phyloP scores from a whole-genome alignment of 2,113 vertebrate genomes.

The Pogona vitticeps region DNA sequence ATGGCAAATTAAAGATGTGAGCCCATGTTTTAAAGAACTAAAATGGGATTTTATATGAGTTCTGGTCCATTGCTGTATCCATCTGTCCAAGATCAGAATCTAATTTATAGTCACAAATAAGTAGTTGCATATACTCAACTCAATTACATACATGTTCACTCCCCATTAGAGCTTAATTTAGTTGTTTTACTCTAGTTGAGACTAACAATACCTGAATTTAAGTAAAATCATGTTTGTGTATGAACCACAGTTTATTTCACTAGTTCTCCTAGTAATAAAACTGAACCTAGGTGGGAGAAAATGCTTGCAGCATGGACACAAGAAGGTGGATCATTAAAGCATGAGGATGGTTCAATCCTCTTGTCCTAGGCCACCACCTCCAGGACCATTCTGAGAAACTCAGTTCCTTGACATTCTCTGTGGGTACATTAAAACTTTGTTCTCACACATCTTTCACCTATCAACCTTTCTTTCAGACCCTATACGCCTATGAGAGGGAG shows the following conservation, averaged over 20 bases:
- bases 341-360: too few relatives aligned
- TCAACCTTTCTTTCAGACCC: slow-evolving; percentile 72
- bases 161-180: too few relatives aligned
- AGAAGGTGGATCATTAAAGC: too few relatives aligned
- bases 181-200: too few relatives aligned
- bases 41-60: background rate
- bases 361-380: too few relatives aligned
- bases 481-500: slow-evolving; percentile 87
- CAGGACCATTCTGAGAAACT: background rate
- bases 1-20: background rate
- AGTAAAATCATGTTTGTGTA: too few relatives aligned
- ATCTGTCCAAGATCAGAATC: background rate
- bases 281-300: background rate
- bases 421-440: background rate
- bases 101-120: too few relatives aligned
- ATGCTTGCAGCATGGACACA: background rate
- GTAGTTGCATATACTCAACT: too few relatives aligned
- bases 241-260: background rate
- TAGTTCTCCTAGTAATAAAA: background rate
- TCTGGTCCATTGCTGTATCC: background rate
- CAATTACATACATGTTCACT: too few relatives aligned
- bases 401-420: background rate
- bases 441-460: slow-evolving; percentile 23
- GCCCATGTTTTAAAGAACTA: background rate
- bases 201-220: too few relatives aligned